Percentiles rank a stretch among this genome's conserved stretches.
These are phyloP conservation scores for Hypsopygia costalis DNA, from an alignment of 2,888 invertebrate species.

Conservation along the genomic window DNA sequence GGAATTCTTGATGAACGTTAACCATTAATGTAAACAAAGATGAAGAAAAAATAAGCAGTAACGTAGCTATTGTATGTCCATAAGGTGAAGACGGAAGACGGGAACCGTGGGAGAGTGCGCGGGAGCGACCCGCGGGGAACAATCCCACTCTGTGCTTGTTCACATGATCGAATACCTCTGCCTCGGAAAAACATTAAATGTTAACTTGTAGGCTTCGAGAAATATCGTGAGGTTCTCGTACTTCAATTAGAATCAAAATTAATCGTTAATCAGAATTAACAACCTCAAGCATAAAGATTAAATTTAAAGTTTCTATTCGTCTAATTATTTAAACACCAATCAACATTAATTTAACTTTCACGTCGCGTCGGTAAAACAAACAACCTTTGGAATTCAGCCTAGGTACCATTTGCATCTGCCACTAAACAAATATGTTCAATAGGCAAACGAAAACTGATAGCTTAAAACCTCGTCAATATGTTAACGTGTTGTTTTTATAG, in stretches of 20 bases:
- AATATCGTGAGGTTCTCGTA: conserved; percentile 1
- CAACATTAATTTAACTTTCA: no score
- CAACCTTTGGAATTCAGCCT: no score
- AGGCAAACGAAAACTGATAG: conserved; percentile 1
- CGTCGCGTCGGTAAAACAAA: no score
- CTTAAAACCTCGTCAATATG: conserved; percentile 25
- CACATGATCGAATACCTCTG: conserved; percentile 42
- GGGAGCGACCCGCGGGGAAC: conserved; percentile 59
- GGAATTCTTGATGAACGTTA: conserved; percentile 57
- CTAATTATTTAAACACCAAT: no score
- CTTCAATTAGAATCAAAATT: background rate
- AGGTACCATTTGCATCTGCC: no score
- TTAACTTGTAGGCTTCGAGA: background rate
- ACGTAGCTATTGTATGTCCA: conserved; percentile 63
- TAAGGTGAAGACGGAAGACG: conserved; percentile 60
- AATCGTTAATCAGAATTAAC: no score
- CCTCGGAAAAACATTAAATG: conserved; percentile 20
- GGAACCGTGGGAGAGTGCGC: conserved; percentile 60
- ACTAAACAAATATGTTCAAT: no score
- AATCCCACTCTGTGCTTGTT: conserved; percentile 46
- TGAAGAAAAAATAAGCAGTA: conserved; percentile 61
- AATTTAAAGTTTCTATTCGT: no score
- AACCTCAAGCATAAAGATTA: no score
- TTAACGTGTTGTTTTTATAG: conserved; percentile 32
- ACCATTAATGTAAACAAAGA: conserved; percentile 59